Evolutionary conservation across 2,113 vertebrate species (phyloP).

Genomic region (Myiozetetes cayanensis): DNA sequence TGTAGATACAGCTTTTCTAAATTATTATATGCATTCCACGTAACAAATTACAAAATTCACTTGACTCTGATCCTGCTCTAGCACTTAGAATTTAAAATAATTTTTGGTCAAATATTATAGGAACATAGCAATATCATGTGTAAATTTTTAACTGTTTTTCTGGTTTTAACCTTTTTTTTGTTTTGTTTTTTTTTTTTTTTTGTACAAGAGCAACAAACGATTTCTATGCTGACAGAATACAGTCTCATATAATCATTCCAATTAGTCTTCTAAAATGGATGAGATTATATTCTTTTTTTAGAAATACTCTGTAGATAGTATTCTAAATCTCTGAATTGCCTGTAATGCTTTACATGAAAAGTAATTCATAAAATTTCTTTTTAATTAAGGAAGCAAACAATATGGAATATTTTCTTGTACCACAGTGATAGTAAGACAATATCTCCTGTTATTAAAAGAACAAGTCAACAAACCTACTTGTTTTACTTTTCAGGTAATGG

Average conservation of each 20-base stretch:
- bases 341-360: background rate
- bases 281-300: background rate
- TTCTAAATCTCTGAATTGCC: background rate
- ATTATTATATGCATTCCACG: background rate
- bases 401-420: background rate
- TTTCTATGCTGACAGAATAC: background rate
- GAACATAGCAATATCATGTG: fast-evolving
- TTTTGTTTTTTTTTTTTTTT: background rate
- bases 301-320: background rate
- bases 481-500: background rate
- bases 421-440: background rate
- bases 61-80: background rate
- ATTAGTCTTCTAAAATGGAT: background rate
- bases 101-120: background rate
- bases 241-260: background rate
- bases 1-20: background rate
- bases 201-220: background rate
- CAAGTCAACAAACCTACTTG: background rate
- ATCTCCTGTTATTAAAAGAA: background rate
- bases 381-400: background rate
- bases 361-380: background rate
- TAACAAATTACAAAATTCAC: background rate
- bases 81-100: background rate
- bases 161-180: background rate
- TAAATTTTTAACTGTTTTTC: background rate